Evolutionary conservation across 1,140 invertebrate species (phyloP).

Genomic region (Lepidurus packardi): DNA sequence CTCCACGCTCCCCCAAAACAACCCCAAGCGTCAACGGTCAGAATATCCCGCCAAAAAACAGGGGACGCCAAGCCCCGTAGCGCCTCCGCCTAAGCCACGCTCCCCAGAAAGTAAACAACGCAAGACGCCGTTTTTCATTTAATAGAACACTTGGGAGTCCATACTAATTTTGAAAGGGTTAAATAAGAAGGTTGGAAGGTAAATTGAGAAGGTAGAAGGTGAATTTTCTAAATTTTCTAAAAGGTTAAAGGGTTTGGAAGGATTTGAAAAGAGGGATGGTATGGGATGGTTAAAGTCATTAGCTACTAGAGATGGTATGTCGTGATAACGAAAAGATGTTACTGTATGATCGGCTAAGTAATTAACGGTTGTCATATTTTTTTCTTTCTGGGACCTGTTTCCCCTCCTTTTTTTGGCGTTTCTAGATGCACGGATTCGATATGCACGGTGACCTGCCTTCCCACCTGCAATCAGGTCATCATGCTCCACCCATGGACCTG

Average conservation of each 20-base stretch:
- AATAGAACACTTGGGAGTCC: not conserved
- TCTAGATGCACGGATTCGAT: slow-evolving; percentile 83
- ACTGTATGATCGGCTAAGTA: slow-evolving; percentile 23
- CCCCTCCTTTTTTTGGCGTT: slow-evolving; percentile 36
- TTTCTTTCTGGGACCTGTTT: not conserved
- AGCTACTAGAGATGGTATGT: slow-evolving; percentile 4
- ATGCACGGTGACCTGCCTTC: slow-evolving; percentile 50
- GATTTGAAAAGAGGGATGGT: not conserved
- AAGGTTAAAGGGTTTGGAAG: not conserved
- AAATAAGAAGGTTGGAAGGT: not conserved
- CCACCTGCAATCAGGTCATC: slow-evolving; percentile 38
- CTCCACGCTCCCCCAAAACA: not conserved
- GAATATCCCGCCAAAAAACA: not conserved
- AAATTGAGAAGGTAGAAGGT: not conserved
- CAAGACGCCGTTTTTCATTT: too few species aligned
- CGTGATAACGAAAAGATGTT: slow-evolving; percentile 22
- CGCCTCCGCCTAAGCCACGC: not conserved
- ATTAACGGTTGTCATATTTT: not conserved
- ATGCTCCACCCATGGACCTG: slow-evolving; percentile 43
- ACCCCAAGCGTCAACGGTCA: not conserved
- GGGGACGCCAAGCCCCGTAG: not conserved
- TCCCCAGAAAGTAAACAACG: too few species aligned
- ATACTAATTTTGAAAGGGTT: not conserved
- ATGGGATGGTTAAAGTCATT: not conserved
- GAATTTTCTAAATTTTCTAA: not conserved